Conservation (phyloP, 2,888 invertebrate genomes). For the Caenorhabditis doughertyi region DNA sequence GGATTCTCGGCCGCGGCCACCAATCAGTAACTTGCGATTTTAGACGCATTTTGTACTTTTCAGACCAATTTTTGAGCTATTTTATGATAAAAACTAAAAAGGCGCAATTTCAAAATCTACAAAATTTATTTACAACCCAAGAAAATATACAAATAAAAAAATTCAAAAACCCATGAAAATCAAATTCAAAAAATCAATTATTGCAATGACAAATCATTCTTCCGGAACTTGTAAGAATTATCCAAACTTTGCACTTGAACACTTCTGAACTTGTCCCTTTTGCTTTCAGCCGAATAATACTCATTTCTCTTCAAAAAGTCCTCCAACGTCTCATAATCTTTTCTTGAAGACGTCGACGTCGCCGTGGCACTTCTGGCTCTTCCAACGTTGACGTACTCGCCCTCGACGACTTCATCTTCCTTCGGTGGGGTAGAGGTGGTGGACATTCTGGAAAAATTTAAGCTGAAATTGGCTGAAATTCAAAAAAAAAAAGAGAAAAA, state of each 20-base stretch:
- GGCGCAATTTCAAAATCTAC: neutral
- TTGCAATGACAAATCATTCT: conserved; percentile 50
- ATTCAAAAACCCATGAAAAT: neutral
- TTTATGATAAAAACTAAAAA: neutral
- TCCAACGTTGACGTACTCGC: conserved; percentile 54
- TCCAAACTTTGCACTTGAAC: conserved; percentile 59
- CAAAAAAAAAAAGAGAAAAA: neutral
- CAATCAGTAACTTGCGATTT: too few species aligned
- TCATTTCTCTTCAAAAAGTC: conserved; percentile 60
- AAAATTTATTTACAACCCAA: conserved; percentile 18
- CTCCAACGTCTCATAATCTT: conserved; percentile 55
- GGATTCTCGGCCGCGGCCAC: too few species aligned
- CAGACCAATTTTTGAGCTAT: neutral
- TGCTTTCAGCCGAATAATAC: conserved; percentile 46
- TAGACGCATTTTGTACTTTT: neutral
- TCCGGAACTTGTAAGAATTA: conserved; percentile 47
- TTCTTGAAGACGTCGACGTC: conserved; percentile 47
- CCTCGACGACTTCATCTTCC: conserved; percentile 41
- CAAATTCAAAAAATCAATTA: neutral
- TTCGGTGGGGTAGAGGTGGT: neutral
- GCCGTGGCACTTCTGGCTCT: conserved; percentile 47
- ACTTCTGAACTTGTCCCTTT: conserved; percentile 46
- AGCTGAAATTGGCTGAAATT: neutral
- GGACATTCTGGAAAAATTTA: conserved; percentile 29
- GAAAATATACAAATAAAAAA: neutral